Evolutionary conservation across 2,113 vertebrate species (phyloP).

Genomic region (Neopipo cinnamomea): DNA sequence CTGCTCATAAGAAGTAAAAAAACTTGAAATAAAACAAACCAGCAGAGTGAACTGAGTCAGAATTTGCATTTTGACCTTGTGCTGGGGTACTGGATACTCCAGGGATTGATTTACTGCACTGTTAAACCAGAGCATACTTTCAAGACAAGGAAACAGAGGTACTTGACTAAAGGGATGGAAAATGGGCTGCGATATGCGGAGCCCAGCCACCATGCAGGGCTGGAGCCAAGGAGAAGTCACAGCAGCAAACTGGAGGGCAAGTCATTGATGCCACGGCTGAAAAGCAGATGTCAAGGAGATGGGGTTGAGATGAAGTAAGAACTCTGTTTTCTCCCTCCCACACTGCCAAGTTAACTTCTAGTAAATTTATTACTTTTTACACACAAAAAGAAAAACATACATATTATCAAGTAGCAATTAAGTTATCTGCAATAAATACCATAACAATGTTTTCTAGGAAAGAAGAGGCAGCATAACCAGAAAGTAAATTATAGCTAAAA

Average conservation of each 20-base stretch:
- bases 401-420: not conserved
- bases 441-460: not conserved
- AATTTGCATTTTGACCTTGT: not conserved
- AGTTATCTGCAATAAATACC: not conserved
- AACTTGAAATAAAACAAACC: not conserved
- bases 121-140: not conserved
- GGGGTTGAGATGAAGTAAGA: not conserved
- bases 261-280: fast-evolving
- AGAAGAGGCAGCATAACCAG: not conserved
- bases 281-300: not conserved
- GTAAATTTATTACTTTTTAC: not conserved
- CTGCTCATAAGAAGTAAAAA: not conserved
- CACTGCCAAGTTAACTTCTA: not conserved
- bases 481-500: constrained; percentile 22
- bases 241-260: not conserved
- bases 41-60: fast-evolving
- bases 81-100: not conserved
- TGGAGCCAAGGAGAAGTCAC: not conserved
- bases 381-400: not conserved
- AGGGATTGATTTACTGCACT: not conserved
- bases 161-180: not conserved
- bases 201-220: fast-evolving
- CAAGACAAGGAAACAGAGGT: not conserved
- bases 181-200: fast-evolving
- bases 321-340: not conserved